Evolutionary conservation across 1,140 invertebrate genomes (phyloP).

Genomic region (Caerostris darwini): DNA sequence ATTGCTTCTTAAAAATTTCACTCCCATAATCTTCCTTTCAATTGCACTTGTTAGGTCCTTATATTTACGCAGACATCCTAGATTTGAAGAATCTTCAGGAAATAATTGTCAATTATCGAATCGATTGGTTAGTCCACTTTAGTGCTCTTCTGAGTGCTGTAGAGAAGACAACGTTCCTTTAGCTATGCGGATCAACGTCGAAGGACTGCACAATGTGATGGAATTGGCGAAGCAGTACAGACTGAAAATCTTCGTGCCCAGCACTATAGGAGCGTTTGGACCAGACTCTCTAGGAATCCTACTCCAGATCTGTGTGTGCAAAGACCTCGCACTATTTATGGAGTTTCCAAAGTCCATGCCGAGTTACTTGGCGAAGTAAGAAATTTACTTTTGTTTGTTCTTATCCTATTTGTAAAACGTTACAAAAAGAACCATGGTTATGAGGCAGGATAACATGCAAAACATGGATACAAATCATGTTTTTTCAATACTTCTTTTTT

Average conservation of each 20-base stretch:
- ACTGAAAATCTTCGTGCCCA: constrained; percentile 93
- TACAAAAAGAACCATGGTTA: too few species aligned
- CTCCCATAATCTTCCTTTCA: not conserved
- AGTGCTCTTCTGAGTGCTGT: constrained; percentile 94
- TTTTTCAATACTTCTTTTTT: too few species aligned
- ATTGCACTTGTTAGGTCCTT: constrained; percentile 85
- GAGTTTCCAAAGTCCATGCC: constrained; percentile 96
- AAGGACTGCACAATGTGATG: constrained; percentile 94
- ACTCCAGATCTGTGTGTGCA: constrained; percentile 96
- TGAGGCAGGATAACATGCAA: too few species aligned
- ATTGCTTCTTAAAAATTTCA: too few species aligned
- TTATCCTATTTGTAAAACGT: too few species aligned
- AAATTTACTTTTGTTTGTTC: not conserved
- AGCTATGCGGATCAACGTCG: constrained; percentile 91
- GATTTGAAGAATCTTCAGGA: constrained; percentile 95
- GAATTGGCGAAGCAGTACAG: constrained; percentile 94
- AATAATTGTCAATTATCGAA: constrained; percentile 92
- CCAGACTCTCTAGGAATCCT: constrained; percentile 93
- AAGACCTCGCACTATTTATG: constrained; percentile 95
- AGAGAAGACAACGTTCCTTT: constrained; percentile 94
- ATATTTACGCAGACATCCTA: constrained; percentile 94
- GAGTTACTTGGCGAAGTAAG: constrained; percentile 92
- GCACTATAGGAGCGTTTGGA: constrained; percentile 96
- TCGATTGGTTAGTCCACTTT: constrained; percentile 96
- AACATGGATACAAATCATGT: too few species aligned